These are phyloP conservation scores for Brachionus manjavacas DNA, from an alignment of 1,140 invertebrate species.

Conservation along the genomic window DNA sequence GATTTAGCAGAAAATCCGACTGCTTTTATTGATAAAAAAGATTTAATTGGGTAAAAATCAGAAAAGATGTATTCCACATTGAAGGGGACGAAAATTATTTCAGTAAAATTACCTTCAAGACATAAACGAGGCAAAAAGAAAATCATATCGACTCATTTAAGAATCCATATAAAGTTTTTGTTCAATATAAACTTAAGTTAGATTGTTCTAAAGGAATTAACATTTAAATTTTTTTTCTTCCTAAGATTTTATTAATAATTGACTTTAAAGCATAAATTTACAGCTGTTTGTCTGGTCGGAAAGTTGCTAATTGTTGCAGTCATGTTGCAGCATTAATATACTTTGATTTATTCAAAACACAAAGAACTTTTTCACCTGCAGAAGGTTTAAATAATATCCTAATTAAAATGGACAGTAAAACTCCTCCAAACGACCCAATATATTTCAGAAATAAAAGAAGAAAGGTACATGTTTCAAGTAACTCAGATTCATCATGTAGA, in stretches of 20 bases:
- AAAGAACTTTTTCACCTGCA: background rate
- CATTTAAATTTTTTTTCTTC: background rate
- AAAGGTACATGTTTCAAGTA: background rate
- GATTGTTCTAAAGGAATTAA: background rate
- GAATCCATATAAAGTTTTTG: background rate
- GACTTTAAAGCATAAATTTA: background rate
- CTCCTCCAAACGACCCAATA: background rate
- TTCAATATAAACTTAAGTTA: background rate
- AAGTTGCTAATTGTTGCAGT: background rate
- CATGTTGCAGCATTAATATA: background rate
- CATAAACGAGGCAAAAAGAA: background rate
- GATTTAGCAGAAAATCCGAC: background rate
- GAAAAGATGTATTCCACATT: background rate
- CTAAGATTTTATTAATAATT: background rate
- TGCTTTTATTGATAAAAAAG: background rate
- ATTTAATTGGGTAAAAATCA: background rate
- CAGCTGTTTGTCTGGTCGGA: background rate
- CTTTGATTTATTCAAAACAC: background rate
- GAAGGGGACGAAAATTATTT: too few species aligned
- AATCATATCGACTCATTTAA: background rate
- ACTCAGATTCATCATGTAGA: background rate
- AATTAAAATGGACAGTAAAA: background rate
- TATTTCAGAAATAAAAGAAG: conserved; percentile 2
- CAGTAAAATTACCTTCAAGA: background rate
- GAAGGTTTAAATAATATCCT: background rate